These are phyloP conservation scores for Melinaea menophilus DNA, from an alignment of 2,888 invertebrate genomes.

Conservation along the genomic window DNA sequence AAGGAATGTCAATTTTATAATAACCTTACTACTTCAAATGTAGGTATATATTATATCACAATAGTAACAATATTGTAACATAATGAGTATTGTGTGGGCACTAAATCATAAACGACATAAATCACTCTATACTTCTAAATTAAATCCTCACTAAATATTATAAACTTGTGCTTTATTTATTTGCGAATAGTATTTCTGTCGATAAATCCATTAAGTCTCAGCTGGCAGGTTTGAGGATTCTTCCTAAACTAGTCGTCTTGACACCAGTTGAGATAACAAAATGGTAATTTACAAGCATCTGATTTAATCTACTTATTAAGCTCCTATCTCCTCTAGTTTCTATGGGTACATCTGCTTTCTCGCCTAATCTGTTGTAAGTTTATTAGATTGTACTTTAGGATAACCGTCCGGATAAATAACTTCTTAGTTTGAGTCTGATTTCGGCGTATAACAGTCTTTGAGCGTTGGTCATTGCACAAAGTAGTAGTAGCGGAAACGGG, in stretches of 20 bases:
- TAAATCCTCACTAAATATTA: too few relatives aligned
- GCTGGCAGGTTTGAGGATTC: constrained; percentile 53
- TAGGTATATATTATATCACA: too few relatives aligned
- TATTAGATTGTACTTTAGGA: constrained; percentile 68
- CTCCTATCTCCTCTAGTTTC: constrained; percentile 63
- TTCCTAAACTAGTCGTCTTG: constrained; percentile 77
- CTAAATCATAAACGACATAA: too few relatives aligned
- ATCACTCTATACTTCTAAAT: too few relatives aligned
- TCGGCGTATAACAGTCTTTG: constrained; percentile 83
- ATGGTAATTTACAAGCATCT: constrained; percentile 39
- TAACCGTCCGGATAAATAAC: too few relatives aligned
- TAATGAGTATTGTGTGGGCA: too few relatives aligned
- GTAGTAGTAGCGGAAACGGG: constrained; percentile 11
- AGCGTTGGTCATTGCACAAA: constrained; percentile 37
- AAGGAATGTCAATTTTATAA: too few relatives aligned
- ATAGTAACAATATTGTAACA: too few relatives aligned
- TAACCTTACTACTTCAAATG: too few relatives aligned
- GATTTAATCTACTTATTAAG: constrained; percentile 17
- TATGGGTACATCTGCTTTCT: constrained; percentile 63
- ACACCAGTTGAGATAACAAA: constrained; percentile 82
- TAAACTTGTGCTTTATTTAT: too few relatives aligned
- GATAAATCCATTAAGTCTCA: constrained; percentile 39
- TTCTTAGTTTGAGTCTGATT: too few relatives aligned
- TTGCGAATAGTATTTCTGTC: too few relatives aligned
- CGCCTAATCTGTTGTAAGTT: constrained; percentile 65